Evolutionary conservation across 2,797 vertebrate species (phyloP).

Genomic region (Pristis pectinata): DNA sequence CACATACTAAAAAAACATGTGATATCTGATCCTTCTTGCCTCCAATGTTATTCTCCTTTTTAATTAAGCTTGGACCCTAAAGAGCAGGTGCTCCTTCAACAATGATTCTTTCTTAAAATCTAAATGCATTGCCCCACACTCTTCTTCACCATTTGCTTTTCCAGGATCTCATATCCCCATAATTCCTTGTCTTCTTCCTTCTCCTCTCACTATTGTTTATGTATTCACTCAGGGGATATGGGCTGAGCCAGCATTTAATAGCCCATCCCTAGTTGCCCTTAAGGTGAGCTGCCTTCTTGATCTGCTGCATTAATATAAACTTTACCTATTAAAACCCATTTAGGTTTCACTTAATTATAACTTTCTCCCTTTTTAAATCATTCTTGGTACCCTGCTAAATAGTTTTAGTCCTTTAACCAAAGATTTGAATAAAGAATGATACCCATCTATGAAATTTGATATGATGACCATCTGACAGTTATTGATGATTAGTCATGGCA

Average conservation of each 20-base stretch:
- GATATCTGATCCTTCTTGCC: not conserved
- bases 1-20: not conserved
- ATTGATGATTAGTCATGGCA: too few relatives aligned
- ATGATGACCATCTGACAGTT: not conserved
- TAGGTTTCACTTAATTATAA: too few relatives aligned
- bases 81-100: not conserved
- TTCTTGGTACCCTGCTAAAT: not conserved
- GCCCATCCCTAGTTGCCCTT: too few relatives aligned
- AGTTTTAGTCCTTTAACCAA: too few relatives aligned
- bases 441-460: not conserved
- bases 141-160: too few relatives aligned
- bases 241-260: too few relatives aligned
- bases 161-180: not conserved
- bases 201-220: not conserved
- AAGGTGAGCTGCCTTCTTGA: too few relatives aligned
- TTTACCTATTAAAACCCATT: too few relatives aligned
- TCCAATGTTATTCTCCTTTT: not conserved
- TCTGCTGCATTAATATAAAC: too few relatives aligned
- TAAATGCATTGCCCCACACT: not conserved
- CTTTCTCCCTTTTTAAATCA: not conserved
- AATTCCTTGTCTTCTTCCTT: not conserved
- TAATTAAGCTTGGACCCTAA: not conserved
- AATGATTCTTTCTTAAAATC: not conserved
- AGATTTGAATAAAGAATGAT: not conserved
- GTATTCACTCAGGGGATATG: too few relatives aligned